Conservation (phyloP, 2,113 vertebrate species). For the Anoplopoma fimbria region DNA sequence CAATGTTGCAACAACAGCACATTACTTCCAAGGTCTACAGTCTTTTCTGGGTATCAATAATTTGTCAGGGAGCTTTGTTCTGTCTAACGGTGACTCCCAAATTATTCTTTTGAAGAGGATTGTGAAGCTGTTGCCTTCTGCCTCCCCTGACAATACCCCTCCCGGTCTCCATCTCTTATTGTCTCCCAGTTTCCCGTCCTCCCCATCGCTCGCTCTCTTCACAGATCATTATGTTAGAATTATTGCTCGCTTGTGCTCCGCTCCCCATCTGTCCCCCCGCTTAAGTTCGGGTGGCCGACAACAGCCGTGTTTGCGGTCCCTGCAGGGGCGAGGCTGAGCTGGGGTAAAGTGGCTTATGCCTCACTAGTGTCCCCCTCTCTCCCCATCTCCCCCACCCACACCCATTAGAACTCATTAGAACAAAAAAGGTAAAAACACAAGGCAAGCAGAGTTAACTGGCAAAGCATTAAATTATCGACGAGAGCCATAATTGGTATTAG, state of each 20-base stretch:
- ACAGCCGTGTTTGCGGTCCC: constrained; percentile 42
- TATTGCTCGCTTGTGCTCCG: constrained; percentile 60
- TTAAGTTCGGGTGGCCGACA: constrained; percentile 41
- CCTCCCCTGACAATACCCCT: constrained; percentile 52
- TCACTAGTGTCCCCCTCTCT: not conserved
- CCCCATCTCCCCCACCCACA: not conserved
- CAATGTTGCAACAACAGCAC: constrained; percentile 42
- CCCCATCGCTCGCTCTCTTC: constrained; percentile 42
- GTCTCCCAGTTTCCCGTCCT: constrained; percentile 32
- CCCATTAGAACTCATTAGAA: constrained; percentile 24
- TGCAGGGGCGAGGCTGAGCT: constrained; percentile 30
- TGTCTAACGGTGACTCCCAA: constrained; percentile 43
- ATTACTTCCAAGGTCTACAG: constrained; percentile 49
- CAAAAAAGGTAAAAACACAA: constrained; percentile 30
- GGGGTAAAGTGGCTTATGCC: constrained; percentile 40
- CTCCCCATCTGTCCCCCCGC: constrained; percentile 59
- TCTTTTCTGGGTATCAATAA: constrained; percentile 65
- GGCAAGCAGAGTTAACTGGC: constrained; percentile 51
- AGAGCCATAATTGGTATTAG: constrained; percentile 56
- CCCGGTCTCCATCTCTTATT: constrained; percentile 57
- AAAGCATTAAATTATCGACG: constrained; percentile 54
- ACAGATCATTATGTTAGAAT: constrained; percentile 73
- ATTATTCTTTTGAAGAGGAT: constrained; percentile 69
- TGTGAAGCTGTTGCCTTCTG: constrained; percentile 46
- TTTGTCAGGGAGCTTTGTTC: constrained; percentile 53